Percentiles rank a stretch among this genome's conserved stretches.
Conservation (phyloP, 2,113 vertebrate species). For the Saccopteryx leptura region DNA sequence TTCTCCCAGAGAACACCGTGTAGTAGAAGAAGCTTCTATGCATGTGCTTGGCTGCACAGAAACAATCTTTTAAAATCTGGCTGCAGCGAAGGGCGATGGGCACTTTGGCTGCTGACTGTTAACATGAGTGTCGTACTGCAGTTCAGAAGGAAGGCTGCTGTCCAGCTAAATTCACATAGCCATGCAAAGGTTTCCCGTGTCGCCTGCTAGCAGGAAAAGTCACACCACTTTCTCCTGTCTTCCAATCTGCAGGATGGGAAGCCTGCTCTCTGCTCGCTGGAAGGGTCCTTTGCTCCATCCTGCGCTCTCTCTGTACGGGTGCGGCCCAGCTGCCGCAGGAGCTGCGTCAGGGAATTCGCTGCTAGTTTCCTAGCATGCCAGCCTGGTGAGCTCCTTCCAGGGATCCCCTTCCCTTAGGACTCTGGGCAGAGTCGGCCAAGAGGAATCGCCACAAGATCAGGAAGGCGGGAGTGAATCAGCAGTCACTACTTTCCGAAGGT, state of each 20-base stretch:
- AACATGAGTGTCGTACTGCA: neutral
- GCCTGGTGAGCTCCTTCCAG: neutral
- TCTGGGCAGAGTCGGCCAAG: neutral
- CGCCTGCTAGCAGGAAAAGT: neutral
- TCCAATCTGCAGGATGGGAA: neutral
- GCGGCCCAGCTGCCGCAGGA: neutral
- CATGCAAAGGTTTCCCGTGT: neutral
- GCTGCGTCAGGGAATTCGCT: neutral
- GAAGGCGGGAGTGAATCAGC: neutral
- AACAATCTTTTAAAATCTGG: constrained; percentile 43
- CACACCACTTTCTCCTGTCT: neutral
- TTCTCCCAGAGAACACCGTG: neutral
- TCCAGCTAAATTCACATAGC: constrained; percentile 23
- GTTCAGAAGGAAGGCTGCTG: constrained; percentile 11
- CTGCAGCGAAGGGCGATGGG: constrained; percentile 4
- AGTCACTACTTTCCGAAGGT: neutral
- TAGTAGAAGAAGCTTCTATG: constrained; percentile 48
- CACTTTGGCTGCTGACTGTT: neutral
- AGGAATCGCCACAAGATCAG: neutral
- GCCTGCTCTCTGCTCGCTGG: neutral
- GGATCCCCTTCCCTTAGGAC: neutral
- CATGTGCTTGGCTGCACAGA: constrained; percentile 34
- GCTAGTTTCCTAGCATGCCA: neutral
- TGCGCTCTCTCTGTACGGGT: neutral
- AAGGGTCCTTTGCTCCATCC: neutral